Percentiles rank a stretch among this genome's conserved stretches.
These are phyloP conservation scores for Lymantria monacha DNA, from an alignment of 2,888 invertebrate genomes.

Conservation along the genomic window DNA sequence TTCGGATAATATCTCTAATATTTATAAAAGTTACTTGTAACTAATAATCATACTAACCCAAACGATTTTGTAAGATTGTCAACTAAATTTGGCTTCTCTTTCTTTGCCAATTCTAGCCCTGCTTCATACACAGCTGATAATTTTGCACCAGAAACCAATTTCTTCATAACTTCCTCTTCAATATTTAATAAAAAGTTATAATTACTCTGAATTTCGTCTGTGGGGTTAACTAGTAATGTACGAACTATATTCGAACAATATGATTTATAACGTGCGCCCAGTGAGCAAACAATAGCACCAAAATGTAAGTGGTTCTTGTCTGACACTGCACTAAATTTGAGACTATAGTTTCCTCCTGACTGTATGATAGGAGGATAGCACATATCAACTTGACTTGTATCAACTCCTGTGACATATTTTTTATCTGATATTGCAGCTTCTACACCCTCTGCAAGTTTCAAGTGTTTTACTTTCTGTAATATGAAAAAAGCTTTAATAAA, in stretches of 20 bases:
- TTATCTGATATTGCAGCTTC: conserved; percentile 97
- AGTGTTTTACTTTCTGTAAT: conserved; percentile 96
- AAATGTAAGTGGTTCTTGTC: conserved; percentile 97
- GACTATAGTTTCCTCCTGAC: conserved; percentile 97
- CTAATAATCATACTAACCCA: conserved; percentile 79
- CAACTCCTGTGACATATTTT: conserved; percentile 96
- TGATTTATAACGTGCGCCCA: conserved; percentile 97
- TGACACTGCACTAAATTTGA: conserved; percentile 97
- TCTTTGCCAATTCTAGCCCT: conserved; percentile 90
- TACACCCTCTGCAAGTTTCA: conserved; percentile 96
- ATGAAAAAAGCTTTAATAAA: not conserved
- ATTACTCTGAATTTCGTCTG: conserved; percentile 88
- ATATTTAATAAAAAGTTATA: conserved; percentile 95
- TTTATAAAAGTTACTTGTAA: too few species aligned
- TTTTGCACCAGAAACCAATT: conserved; percentile 90
- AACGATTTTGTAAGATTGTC: conserved; percentile 97
- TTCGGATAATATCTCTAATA: too few species aligned
- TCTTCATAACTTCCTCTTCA: conserved; percentile 95
- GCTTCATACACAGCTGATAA: conserved; percentile 94
- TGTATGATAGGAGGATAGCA: conserved; percentile 99
- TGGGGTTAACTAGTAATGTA: conserved; percentile 97
- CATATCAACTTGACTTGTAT: conserved; percentile 95
- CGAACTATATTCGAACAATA: conserved; percentile 99
- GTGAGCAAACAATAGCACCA: conserved; percentile 96
- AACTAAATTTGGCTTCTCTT: conserved; percentile 91